Evolutionary conservation across 2,113 vertebrate species (phyloP).

Genomic region (Atrichornis clamosus): DNA sequence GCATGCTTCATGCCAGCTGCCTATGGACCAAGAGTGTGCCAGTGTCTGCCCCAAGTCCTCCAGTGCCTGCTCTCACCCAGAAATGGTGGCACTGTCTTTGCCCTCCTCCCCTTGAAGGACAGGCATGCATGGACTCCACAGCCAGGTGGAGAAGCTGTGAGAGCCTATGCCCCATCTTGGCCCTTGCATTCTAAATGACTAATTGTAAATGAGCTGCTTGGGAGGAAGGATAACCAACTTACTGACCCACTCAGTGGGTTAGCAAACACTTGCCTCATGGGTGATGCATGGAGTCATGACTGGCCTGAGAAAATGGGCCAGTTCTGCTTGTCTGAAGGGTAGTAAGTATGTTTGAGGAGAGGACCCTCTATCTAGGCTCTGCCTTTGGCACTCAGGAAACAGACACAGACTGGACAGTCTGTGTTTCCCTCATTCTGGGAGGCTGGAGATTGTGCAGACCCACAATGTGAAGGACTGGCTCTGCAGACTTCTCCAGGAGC

Average conservation of each 20-base stretch:
- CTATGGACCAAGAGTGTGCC: no score
- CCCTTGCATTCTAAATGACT: neutral
- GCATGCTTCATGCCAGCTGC: accelerated
- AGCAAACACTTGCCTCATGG: accelerated
- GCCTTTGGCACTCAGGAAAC: neutral
- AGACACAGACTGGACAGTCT: neutral
- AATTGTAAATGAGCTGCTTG: neutral
- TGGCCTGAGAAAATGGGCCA: neutral
- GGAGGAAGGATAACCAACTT: neutral
- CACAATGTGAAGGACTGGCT: neutral
- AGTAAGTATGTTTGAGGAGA: neutral
- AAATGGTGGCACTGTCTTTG: neutral
- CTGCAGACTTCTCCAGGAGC: neutral
- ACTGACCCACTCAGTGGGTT: accelerated
- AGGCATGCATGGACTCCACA: accelerated
- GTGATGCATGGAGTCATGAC: accelerated
- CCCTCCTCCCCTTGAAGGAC: accelerated
- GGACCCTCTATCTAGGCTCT: neutral
- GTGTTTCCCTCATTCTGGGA: accelerated
- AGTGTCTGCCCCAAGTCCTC: accelerated
- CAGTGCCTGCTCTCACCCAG: neutral
- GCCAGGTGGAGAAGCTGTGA: neutral
- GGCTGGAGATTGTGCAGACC: neutral
- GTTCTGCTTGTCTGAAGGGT: neutral
- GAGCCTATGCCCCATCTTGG: neutral